A percentile compares a stretch with the other conserved stretches of the same genome.
Evolutionary conservation across 2,113 vertebrate genomes (phyloP).

Genomic region (Scomber colias): DNA sequence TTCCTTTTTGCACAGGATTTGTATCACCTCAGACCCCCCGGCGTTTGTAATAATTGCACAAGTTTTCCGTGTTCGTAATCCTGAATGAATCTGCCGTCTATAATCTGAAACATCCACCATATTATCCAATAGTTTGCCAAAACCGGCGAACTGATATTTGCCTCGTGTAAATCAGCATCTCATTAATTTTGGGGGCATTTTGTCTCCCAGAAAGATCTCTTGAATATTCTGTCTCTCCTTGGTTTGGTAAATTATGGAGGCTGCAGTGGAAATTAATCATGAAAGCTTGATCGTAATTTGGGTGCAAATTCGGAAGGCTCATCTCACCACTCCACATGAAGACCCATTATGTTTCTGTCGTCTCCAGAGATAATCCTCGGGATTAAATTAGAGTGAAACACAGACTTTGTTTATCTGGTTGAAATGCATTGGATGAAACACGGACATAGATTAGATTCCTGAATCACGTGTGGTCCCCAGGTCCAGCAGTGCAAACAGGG

Average conservation of each 20-base stretch:
- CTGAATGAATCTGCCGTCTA: neutral
- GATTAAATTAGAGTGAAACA: slow-evolving; percentile 60
- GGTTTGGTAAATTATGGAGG: neutral
- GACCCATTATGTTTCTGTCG: slow-evolving; percentile 41
- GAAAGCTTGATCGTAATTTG: slow-evolving; percentile 40
- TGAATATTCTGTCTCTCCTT: neutral
- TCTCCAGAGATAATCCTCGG: slow-evolving; percentile 45
- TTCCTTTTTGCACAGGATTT: slow-evolving; percentile 25
- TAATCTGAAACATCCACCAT: slow-evolving; percentile 42
- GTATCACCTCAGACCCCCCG: slow-evolving; percentile 5
- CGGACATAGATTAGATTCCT: slow-evolving; percentile 13
- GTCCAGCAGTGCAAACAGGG: neutral
- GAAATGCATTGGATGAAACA: slow-evolving; percentile 5
- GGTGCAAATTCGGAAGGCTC: slow-evolving; percentile 46
- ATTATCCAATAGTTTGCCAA: slow-evolving; percentile 4
- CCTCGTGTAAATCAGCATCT: slow-evolving; percentile 18
- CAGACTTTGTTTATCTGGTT: slow-evolving; percentile 22
- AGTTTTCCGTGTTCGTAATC: slow-evolving; percentile 35
- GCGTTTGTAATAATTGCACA: slow-evolving; percentile 44
- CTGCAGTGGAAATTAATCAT: slow-evolving; percentile 27
- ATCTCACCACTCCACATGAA: slow-evolving; percentile 41
- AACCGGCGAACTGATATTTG: slow-evolving; percentile 16
- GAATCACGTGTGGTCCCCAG: neutral
- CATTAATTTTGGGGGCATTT: slow-evolving; percentile 10
- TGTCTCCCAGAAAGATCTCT: neutral